Evolutionary conservation across 2,113 vertebrate genomes (phyloP).

Genomic region (Megatriorchis doriae): DNA sequence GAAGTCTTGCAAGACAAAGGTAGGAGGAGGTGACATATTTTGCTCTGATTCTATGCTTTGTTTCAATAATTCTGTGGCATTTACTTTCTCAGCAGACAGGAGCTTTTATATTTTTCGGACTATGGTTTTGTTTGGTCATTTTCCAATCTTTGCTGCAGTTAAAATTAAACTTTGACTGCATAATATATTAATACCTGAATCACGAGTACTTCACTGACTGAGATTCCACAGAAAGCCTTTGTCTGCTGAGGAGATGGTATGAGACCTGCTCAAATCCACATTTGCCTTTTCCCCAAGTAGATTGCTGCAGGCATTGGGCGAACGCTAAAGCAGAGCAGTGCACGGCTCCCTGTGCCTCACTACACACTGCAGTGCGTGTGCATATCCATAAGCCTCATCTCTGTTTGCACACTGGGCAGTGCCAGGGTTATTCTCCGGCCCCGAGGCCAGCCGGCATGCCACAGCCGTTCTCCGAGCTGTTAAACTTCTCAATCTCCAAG

Average conservation of each 20-base stretch:
- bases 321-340: neutral
- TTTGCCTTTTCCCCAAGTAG: neutral
- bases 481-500: neutral
- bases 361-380: neutral
- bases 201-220: neutral
- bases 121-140: neutral
- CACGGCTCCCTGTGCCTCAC: neutral
- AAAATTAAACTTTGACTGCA: neutral
- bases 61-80: neutral
- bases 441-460: rapidly evolving
- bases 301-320: neutral
- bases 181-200: neutral
- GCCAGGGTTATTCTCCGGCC: neutral
- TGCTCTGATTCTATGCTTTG: neutral
- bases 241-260: neutral
- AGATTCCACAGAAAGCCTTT: neutral
- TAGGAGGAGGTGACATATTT: neutral
- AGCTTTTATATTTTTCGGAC: neutral
- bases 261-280: neutral
- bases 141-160: neutral
- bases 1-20: neutral
- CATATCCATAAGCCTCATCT: neutral
- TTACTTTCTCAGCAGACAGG: neutral
- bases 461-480: rapidly evolving
- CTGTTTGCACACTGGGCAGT: neutral